Evolutionary conservation across 2,113 vertebrate genomes (phyloP), one percentile per base, ranked within the genome.

Genomic region (Mormyrus iriodes): DNA sequence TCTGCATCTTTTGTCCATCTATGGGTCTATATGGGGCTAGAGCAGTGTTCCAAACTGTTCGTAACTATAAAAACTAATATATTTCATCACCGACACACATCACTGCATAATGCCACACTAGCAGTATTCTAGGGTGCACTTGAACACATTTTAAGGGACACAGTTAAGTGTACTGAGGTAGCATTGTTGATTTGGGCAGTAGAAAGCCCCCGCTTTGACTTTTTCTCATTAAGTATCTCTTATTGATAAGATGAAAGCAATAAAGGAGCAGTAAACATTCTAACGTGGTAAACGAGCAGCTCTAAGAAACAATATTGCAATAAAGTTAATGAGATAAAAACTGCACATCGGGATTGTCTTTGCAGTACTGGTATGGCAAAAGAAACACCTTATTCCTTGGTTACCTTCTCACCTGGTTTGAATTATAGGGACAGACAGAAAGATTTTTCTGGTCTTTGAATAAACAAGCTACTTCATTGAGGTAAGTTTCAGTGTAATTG

Each of bases 301-400:
- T 27, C 85, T 53, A 39, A 53, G 31, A 52, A 86, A 44, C 39
- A 35, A 86, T 52, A 52, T 13, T 86, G 51, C 5, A 8, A n/a
- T 53, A 55, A 84, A n/a, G 39, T 84, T 84, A 48, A 84, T 79
- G 82, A 84, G 82, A 24, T 84, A 48, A 86, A 86, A 55, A 13
- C 4, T 19, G 1, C 49, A 17, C 49, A 55, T 9, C 17, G 27
- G 19, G 51, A 86, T 39, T 86, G 27, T 53, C 49, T 86, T 5
- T 35, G 31, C 9, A 53, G 27, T 4, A 19, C 5, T 4, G 2
- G 7, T 6, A 13, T 85, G 10, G 48, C 46, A 21, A 86, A 35
- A 51, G 51, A 86, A 86, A 31, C 4, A 51, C 9, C 21, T 51
- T 85, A 85, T 46, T 51, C n/a, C 83, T 51, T 48, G 48, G 8